A percentile compares a stretch with the other conserved stretches of the same genome.
Conservation (phyloP, 2,888 invertebrate genomes). For the Euclidia mi region DNA sequence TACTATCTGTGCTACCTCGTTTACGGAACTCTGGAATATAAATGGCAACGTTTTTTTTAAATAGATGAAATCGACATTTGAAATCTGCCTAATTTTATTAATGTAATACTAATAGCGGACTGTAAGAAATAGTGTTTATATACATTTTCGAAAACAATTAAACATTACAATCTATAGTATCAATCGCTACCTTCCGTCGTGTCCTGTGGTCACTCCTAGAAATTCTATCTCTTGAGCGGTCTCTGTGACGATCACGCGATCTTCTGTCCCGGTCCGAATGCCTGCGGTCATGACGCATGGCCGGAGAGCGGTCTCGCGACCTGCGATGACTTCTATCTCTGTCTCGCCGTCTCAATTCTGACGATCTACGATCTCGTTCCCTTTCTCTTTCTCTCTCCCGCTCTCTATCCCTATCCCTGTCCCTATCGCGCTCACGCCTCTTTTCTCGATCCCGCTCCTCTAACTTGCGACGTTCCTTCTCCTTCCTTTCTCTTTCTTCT, state of each 20-base stretch:
- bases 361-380: conserved; percentile 39
- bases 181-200: conserved; percentile 41
- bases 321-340: conserved; percentile 64
- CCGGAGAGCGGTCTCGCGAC: conserved; percentile 55
- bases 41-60: too few species aligned
- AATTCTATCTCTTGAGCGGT: conserved; percentile 72
- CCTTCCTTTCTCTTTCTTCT: conserved; percentile 67
- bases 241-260: conserved; percentile 58
- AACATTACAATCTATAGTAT: too few species aligned
- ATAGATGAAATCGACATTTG: conserved; percentile 1
- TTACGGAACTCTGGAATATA: conserved; percentile 91
- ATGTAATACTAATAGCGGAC: too few species aligned
- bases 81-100: neutral
- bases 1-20: conserved; percentile 94
- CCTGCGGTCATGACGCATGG: conserved; percentile 51
- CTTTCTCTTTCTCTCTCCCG: conserved; percentile 63
- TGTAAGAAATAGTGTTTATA: too few species aligned
- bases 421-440: conserved; percentile 58
- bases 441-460: conserved; percentile 58
- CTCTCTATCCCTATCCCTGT: conserved; percentile 64
- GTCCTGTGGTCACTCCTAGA: conserved; percentile 64
- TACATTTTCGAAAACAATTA: too few species aligned
- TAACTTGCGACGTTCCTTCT: conserved; percentile 68
- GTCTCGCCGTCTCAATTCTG: conserved; percentile 45
- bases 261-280: conserved; percentile 52